Evolutionary conservation across 2,113 vertebrate genomes (phyloP).

Genomic region (Corythaeola cristata): DNA sequence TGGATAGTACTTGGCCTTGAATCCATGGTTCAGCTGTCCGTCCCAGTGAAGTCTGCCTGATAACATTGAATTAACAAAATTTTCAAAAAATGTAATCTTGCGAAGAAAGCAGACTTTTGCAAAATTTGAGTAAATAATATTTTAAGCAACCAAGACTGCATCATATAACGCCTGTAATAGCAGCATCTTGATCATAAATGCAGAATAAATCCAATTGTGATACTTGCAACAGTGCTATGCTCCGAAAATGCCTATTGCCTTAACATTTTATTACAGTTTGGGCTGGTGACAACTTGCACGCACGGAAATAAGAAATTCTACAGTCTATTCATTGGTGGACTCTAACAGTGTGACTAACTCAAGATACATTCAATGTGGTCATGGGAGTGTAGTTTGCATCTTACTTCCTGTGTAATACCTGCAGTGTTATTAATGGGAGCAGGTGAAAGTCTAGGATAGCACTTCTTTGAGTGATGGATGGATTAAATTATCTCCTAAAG

Average conservation of each 20-base stretch:
- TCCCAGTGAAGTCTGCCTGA: not conserved
- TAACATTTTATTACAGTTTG: not conserved
- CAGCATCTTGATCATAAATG: not conserved
- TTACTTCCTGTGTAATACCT: not conserved
- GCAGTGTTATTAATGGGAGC: not conserved
- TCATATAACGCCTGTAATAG: not conserved
- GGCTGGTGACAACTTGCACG: not conserved
- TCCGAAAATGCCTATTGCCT: not conserved
- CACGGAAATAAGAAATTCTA: not conserved
- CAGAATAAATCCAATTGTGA: not conserved
- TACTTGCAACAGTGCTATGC: not conserved
- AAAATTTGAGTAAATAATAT: not conserved
- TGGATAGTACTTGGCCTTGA: not conserved
- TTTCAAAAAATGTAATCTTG: not conserved
- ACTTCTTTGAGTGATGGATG: not conserved
- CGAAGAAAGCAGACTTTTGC: not conserved
- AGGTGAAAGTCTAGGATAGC: not conserved
- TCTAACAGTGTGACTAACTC: not conserved
- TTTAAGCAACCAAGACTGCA: not conserved
- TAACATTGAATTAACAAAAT: not conserved
- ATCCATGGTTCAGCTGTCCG: not conserved
- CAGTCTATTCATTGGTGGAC: not conserved
- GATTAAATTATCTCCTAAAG: not conserved
- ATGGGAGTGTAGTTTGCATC: not conserved
- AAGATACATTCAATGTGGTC: not conserved